A percentile compares a stretch with the other conserved stretches of the same genome.
Conservation (phyloP, 92 coral and sea anemone genomes). For the Paragorgia papillata region DNA sequence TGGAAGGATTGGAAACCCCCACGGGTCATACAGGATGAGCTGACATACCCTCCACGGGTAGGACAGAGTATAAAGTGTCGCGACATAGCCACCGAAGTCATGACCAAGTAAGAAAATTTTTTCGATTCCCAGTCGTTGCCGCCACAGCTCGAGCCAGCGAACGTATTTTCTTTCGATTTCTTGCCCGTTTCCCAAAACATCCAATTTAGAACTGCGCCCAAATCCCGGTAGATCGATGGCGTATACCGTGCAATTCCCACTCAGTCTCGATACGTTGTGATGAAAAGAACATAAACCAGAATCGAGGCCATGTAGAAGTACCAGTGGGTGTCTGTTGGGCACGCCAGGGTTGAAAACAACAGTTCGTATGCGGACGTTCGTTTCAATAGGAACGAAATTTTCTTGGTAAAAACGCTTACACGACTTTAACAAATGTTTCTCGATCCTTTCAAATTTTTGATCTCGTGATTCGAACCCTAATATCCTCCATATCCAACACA, state of each 20-base stretch:
- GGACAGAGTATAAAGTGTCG: constrained; percentile 77
- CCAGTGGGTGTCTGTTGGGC: constrained; percentile 70
- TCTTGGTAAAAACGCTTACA: constrained; percentile 50
- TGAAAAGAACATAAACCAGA: constrained; percentile 95
- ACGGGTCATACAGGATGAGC: constrained; percentile 85
- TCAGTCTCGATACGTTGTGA: constrained; percentile 69
- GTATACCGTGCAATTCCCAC: constrained; percentile 78
- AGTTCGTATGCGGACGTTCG: constrained; percentile 81
- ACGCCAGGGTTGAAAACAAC: constrained; percentile 74
- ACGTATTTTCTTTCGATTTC: constrained; percentile 80
- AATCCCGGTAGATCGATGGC: constrained; percentile 98
- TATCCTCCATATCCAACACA: neutral
- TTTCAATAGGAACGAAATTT: constrained; percentile 72
- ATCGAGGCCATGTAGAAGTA: constrained; percentile 83
- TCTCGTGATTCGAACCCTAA: constrained; percentile 10
- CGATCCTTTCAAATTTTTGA: constrained; percentile 9
- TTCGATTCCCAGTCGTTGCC: constrained; percentile 76
- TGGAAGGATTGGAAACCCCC: constrained; percentile 97
- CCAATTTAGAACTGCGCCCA: constrained; percentile 92
- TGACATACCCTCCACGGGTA: constrained; percentile 80
- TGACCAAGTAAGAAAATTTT: constrained; percentile 86
- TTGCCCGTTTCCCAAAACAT: constrained; percentile 55
- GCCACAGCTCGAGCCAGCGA: constrained; percentile 87
- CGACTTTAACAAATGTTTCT: constrained; percentile 3
- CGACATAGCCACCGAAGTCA: constrained; percentile 91